Evolutionary conservation across 1,140 invertebrate species (phyloP).

Genomic region (Zaprionus camerounensis): DNA sequence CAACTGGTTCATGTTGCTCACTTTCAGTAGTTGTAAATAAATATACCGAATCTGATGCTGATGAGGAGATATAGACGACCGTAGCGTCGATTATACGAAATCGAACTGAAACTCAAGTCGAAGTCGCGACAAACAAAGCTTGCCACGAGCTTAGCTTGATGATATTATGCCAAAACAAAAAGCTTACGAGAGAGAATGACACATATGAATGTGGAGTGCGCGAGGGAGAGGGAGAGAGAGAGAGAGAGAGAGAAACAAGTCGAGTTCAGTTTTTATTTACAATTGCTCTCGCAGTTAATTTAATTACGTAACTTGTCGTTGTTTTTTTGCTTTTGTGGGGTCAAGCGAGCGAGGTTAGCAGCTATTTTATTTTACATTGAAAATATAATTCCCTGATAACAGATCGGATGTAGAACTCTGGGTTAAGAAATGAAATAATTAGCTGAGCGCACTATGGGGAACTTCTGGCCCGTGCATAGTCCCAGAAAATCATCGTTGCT

Average conservation of each 20-base stretch:
- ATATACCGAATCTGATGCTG: constrained; percentile 1
- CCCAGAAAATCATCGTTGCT: constrained; percentile 93
- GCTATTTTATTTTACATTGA: constrained; percentile 41
- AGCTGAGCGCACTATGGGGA: constrained; percentile 88
- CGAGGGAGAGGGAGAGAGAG: not conserved
- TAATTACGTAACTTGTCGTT: constrained; percentile 53
- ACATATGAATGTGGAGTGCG: not conserved
- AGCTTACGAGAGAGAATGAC: constrained; percentile 24
- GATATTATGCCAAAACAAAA: constrained; percentile 21
- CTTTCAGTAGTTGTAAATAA: not conserved
- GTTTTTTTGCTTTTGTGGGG: constrained; percentile 10
- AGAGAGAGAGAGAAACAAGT: constrained; percentile 22
- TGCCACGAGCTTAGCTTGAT: constrained; percentile 38
- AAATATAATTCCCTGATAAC: not conserved
- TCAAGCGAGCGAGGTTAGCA: constrained; percentile 48
- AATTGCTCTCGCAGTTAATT: constrained; percentile 48
- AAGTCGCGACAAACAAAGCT: constrained; percentile 55
- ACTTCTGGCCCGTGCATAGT: constrained; percentile 90
- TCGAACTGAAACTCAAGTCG: constrained; percentile 67
- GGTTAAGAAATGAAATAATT: constrained; percentile 84
- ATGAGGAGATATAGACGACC: constrained; percentile 50
- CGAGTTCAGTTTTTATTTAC: constrained; percentile 34
- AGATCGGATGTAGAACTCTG: constrained; percentile 74
- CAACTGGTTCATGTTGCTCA: constrained; percentile 57
- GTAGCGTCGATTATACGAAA: constrained; percentile 65